A percentile compares a stretch with the other conserved stretches of the same genome.
Evolutionary conservation across 2,797 vertebrate genomes (phyloP).

Genomic region (Oreortyx pictus): DNA sequence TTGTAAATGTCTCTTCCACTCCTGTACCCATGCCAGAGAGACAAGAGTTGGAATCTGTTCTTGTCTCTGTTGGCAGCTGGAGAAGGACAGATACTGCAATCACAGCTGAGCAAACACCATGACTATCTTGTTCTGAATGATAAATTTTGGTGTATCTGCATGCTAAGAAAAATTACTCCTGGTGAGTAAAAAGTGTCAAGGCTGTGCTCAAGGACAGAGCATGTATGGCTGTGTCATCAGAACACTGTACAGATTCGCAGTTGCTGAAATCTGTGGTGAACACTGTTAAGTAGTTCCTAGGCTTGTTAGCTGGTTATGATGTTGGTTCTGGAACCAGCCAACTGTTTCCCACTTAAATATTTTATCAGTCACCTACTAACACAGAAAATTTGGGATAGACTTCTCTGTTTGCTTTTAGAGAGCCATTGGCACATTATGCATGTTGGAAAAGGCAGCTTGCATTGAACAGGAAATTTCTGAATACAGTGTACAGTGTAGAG

Average conservation of each 20-base stretch:
- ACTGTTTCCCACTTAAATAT: not conserved
- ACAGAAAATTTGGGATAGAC: not conserved
- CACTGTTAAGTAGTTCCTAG: not conserved
- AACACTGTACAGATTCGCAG: accelerated
- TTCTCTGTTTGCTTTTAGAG: not conserved
- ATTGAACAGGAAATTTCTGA: not conserved
- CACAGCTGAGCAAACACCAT: conserved; percentile 3
- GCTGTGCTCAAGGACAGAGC: not conserved
- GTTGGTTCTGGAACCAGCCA: not conserved
- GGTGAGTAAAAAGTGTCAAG: not conserved
- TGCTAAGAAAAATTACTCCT: not conserved
- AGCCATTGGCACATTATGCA: accelerated
- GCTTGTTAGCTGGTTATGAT: too few species aligned
- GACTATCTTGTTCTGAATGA: not conserved
- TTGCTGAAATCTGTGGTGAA: not conserved
- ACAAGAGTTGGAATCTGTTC: accelerated
- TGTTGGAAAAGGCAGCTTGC: not conserved
- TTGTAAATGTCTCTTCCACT: not conserved
- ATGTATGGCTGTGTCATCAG: not conserved
- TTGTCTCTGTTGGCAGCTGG: not conserved
- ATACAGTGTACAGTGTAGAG: not conserved
- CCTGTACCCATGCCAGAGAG: not conserved
- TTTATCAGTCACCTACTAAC: not conserved
- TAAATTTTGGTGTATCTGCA: not conserved
- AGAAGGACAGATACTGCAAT: not conserved